Evolutionary conservation across 2,888 invertebrate species (phyloP).

Genomic region (Amaurobius ferox): DNA sequence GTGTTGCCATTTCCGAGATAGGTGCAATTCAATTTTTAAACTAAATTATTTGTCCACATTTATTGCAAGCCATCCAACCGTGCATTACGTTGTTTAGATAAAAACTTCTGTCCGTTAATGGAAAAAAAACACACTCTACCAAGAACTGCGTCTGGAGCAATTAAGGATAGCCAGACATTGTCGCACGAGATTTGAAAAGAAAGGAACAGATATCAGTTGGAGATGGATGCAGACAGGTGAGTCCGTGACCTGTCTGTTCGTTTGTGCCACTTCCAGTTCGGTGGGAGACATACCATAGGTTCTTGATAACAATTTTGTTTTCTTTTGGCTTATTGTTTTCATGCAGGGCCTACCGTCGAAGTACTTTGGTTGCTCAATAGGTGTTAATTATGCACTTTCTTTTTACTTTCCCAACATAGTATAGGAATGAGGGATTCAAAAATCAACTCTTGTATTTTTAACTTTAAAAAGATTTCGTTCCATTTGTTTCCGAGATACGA

Average conservation of each 20-base stretch:
- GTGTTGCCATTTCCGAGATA: not conserved
- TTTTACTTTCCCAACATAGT: too few relatives aligned
- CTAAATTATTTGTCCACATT: not conserved
- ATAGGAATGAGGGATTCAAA: too few relatives aligned
- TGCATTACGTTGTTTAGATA: not conserved
- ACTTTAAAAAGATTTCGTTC: too few relatives aligned
- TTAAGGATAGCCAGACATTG: not conserved
- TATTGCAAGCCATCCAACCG: not conserved
- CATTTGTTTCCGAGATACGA: too few relatives aligned
- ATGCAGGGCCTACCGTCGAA: too few relatives aligned
- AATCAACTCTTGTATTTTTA: too few relatives aligned
- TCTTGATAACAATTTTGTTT: too few relatives aligned
- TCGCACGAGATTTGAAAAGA: not conserved
- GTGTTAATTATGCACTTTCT: too few relatives aligned
- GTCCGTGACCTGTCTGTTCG: not conserved
- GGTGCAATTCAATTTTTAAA: not conserved
- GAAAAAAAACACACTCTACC: not conserved
- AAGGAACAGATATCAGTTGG: not conserved
- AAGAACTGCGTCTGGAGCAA: constrained; percentile 1
- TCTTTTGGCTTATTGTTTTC: too few relatives aligned
- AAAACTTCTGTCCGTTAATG: not conserved
- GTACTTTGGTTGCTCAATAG: too few relatives aligned
- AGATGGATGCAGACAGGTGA: not conserved
- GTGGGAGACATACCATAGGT: not conserved
- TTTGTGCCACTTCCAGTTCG: not conserved